These are phyloP conservation scores for Bufo bufo DNA, from an alignment of 2,113 vertebrate species.

Conservation along the genomic window DNA sequence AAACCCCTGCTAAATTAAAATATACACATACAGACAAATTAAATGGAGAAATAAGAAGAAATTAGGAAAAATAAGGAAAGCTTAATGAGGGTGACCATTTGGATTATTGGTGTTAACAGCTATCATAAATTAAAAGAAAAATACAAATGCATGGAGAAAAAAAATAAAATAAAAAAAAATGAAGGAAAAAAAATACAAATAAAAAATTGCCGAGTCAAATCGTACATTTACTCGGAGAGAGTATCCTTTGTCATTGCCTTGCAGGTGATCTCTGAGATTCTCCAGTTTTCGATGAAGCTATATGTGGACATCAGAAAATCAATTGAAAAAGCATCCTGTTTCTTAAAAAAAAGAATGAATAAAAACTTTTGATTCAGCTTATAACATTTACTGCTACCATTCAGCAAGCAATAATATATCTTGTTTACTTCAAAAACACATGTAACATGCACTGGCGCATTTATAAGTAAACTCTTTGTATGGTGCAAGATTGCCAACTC, in stretches of 20 bases:
- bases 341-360: slow-evolving; percentile 57
- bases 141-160: slow-evolving; percentile 55
- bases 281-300: slow-evolving; percentile 80
- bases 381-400: slow-evolving; percentile 73
- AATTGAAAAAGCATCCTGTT: slow-evolving; percentile 75
- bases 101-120: slow-evolving; percentile 64
- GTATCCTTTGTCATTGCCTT: slow-evolving; percentile 77
- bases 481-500: slow-evolving; percentile 1
- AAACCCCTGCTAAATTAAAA: slow-evolving; percentile 69
- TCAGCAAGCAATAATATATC: slow-evolving; percentile 67
- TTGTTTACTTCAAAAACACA: slow-evolving; percentile 30
- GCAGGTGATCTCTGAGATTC: slow-evolving; percentile 78
- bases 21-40: slow-evolving; percentile 31
- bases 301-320: slow-evolving; percentile 78
- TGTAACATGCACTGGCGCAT: slow-evolving; percentile 39
- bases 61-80: slow-evolving; percentile 58
- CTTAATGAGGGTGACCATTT: slow-evolving; percentile 64
- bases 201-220: slow-evolving; percentile 73
- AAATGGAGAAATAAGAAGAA: slow-evolving; percentile 65
- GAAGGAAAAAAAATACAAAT: neutral
- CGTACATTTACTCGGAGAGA: slow-evolving; percentile 77
- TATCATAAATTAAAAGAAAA: slow-evolving; percentile 64
- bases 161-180: slow-evolving; percentile 35
- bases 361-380: slow-evolving; percentile 55
- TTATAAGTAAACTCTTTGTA: neutral